Conservation (phyloP, 1,140 invertebrate genomes). For the Trypoxylus dichotomus region DNA sequence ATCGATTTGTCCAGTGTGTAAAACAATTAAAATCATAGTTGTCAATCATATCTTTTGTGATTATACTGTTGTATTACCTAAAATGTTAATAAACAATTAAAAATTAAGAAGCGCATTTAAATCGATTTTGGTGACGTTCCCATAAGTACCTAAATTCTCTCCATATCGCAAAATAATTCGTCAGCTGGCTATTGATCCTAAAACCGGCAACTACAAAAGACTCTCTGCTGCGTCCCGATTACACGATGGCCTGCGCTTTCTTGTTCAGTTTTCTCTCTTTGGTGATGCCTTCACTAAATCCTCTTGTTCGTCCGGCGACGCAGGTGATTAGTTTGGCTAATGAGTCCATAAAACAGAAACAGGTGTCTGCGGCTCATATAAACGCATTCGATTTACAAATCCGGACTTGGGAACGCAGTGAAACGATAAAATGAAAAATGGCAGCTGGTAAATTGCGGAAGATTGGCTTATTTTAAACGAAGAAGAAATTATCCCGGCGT, state of each 20-base stretch:
- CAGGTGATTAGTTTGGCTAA: conserved; percentile 4
- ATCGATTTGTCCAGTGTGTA: too few relatives aligned
- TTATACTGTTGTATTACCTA: too few relatives aligned
- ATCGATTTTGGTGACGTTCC: too few relatives aligned
- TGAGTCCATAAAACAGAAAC: conserved; percentile 6
- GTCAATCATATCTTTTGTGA: too few relatives aligned
- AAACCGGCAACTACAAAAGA: neutral
- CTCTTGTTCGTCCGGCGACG: neutral
- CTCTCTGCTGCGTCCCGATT: neutral
- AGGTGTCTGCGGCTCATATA: conserved; percentile 3
- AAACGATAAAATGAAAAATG: neutral
- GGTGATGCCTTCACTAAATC: neutral
- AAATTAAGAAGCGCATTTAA: too few relatives aligned
- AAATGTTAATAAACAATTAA: too few relatives aligned
- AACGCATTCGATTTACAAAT: neutral
- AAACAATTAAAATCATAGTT: too few relatives aligned
- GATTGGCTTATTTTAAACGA: neutral
- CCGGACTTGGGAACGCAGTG: neutral
- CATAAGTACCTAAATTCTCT: too few relatives aligned
- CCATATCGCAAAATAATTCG: neutral
- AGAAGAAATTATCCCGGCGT: neutral
- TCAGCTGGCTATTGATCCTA: neutral
- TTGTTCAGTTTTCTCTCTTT: neutral
- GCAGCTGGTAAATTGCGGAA: neutral
- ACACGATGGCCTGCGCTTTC: neutral